These are phyloP conservation scores for Drosophila prostipennis DNA, from an alignment of 2,888 invertebrate genomes.

Conservation along the genomic window DNA sequence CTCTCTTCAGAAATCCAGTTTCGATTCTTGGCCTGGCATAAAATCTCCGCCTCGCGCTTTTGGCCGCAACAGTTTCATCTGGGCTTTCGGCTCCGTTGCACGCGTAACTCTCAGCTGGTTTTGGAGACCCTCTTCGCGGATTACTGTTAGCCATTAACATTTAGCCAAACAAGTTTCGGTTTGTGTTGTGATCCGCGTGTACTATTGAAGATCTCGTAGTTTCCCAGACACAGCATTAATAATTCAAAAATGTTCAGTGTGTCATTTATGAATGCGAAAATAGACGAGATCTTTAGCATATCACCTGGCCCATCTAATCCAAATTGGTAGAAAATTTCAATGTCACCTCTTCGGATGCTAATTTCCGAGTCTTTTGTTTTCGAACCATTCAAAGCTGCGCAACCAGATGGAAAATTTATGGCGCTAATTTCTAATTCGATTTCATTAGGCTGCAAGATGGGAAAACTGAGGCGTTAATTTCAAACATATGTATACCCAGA, in stretches of 20 bases:
- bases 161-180: slow-evolving; percentile 62
- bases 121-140: slow-evolving; percentile 14
- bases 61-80: slow-evolving; percentile 72
- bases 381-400: slow-evolving; percentile 9
- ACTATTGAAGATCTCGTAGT: slow-evolving; percentile 57
- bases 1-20: slow-evolving; percentile 61
- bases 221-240: slow-evolving; percentile 46
- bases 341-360: slow-evolving; percentile 24
- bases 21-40: slow-evolving; percentile 73
- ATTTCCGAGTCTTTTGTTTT: slow-evolving; percentile 30
- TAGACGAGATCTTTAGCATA: slow-evolving; percentile 25
- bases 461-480: slow-evolving; percentile 4
- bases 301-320: slow-evolving; percentile 33
- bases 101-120: slow-evolving; percentile 37
- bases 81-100: slow-evolving; percentile 65
- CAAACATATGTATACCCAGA: neutral
- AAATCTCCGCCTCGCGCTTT: slow-evolving; percentile 65
- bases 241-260: slow-evolving; percentile 55
- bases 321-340: slow-evolving; percentile 26
- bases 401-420: slow-evolving; percentile 20
- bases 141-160: slow-evolving; percentile 30
- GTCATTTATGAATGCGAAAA: slow-evolving; percentile 32
- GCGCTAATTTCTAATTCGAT: slow-evolving; percentile 8
- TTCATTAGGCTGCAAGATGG: slow-evolving; percentile 3
- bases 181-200: slow-evolving; percentile 57